Percentiles rank a stretch among this genome's conserved stretches.
phyloP scores from a whole-genome alignment of 2,113 vertebrate species.

The Pipa parva region DNA sequence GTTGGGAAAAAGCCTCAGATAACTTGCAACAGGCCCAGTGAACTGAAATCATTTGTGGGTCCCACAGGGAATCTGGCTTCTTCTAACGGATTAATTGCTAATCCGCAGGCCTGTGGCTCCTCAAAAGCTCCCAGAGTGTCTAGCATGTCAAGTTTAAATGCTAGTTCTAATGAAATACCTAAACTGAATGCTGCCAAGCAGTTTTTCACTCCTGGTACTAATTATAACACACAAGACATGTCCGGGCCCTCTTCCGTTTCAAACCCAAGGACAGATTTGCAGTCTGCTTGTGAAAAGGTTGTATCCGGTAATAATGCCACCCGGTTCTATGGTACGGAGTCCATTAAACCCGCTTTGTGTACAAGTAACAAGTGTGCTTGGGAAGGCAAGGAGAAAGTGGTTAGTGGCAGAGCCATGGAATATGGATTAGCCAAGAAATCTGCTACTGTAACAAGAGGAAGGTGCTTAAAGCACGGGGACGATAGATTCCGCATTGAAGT shows the following conservation, averaged over 20 bases:
- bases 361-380: not conserved
- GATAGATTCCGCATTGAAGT: conserved; percentile 83
- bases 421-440: conserved; percentile 53
- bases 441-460: conserved; percentile 59
- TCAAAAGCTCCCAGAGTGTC: too few relatives aligned
- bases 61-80: not conserved
- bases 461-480: conserved; percentile 66
- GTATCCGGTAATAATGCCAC: not conserved
- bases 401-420: conserved; percentile 9
- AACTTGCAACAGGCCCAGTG: not conserved
- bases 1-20: not conserved
- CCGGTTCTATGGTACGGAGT: conserved; percentile 25
- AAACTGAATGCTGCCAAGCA: not conserved
- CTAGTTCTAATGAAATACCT: not conserved
- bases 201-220: not conserved
- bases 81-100: not conserved
- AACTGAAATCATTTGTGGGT: not conserved
- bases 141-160: not conserved
- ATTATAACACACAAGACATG: not conserved
- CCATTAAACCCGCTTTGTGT: not conserved
- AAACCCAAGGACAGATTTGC: not conserved
- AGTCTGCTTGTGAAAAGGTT: conserved; percentile 1
- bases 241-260: not conserved
- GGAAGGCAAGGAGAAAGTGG: conserved; percentile 5
- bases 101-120: not conserved